phyloP scores from a whole-genome alignment of 2,888 invertebrate species.

The Metacarcinus magister region DNA sequence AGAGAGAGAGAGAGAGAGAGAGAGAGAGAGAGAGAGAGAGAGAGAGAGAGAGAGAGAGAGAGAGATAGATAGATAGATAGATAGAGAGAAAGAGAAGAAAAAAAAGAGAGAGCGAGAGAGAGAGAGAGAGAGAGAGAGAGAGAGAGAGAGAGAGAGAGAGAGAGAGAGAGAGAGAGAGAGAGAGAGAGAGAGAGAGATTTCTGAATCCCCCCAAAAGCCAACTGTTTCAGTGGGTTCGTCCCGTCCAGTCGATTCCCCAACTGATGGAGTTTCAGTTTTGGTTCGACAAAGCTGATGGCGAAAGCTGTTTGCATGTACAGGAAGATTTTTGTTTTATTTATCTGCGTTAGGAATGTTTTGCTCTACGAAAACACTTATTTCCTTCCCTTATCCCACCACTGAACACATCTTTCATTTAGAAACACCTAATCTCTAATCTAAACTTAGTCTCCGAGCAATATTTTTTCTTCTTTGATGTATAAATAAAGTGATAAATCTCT shows the following conservation, averaged over 20 bases:
- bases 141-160: background rate
- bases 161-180: too few species aligned
- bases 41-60: too few species aligned
- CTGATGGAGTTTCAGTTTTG: constrained; percentile 31
- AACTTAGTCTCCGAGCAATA: background rate
- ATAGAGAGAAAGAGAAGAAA: too few species aligned
- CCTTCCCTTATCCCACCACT: background rate
- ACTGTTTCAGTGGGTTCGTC: background rate
- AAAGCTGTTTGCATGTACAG: background rate
- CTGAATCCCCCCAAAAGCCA: background rate
- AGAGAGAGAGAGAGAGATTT: too few species aligned
- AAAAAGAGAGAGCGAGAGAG: background rate
- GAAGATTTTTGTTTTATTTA: background rate
- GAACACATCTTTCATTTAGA: background rate
- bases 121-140: constrained; percentile 2
- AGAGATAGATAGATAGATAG: too few species aligned
- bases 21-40: too few species aligned
- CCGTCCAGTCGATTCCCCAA: background rate
- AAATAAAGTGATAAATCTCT: background rate
- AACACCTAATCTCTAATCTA: background rate
- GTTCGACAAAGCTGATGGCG: constrained; percentile 26
- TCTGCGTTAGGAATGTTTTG: background rate
- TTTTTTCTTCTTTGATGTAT: background rate
- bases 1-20: too few species aligned
- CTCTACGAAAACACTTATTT: background rate